Conservation (phyloP, 2,888 invertebrate genomes). For the Nezara viridula region DNA sequence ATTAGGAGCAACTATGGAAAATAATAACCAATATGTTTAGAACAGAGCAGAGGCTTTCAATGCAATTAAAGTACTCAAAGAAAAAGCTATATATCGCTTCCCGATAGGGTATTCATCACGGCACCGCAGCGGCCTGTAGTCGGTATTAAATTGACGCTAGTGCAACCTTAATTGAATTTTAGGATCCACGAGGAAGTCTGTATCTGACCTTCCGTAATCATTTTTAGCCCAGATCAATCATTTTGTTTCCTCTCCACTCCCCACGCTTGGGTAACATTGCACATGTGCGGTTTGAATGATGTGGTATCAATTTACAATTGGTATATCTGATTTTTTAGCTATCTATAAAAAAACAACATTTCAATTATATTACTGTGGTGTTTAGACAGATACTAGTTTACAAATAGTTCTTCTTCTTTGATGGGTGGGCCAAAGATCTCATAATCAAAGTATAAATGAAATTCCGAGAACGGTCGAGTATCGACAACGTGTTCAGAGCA, state of each 20-base stretch:
- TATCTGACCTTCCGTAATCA: not conserved
- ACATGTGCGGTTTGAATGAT: not conserved
- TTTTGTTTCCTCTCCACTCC: not conserved
- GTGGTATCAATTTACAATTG: not conserved
- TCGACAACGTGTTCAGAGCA: too few relatives aligned
- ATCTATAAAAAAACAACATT: not conserved
- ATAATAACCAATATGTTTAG: not conserved
- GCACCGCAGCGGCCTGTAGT: not conserved
- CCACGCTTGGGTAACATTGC: not conserved
- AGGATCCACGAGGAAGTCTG: not conserved
- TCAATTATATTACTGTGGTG: too few relatives aligned
- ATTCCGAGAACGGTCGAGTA: too few relatives aligned
- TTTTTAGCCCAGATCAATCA: not conserved
- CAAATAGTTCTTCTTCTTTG: too few relatives aligned
- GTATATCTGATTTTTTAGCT: not conserved
- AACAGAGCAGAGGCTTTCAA: not conserved
- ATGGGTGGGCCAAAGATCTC: too few relatives aligned
- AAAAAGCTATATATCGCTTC: slow-evolving; percentile 3
- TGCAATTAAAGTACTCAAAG: not conserved
- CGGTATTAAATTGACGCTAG: not conserved
- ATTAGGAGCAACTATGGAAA: not conserved
- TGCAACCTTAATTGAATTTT: slow-evolving; percentile 8
- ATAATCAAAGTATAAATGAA: too few relatives aligned
- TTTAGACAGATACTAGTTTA: too few relatives aligned
- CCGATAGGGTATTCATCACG: not conserved